A percentile compares a stretch with the other conserved stretches of the same genome.
phyloP scores from a whole-genome alignment of 2,113 vertebrate genomes.

The Calypte anna region DNA sequence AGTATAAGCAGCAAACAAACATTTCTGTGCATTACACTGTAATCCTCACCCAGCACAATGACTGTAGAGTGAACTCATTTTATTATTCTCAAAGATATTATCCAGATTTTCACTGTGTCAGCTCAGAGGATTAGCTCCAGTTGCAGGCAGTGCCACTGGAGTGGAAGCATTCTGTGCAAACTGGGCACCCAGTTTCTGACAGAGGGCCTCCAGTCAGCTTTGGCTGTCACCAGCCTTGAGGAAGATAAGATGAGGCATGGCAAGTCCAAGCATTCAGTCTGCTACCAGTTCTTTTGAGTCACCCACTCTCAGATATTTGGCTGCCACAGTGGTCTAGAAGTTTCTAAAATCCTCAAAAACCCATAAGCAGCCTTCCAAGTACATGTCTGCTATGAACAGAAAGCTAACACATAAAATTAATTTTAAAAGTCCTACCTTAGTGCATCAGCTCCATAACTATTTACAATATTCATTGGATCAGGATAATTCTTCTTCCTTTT shows the following conservation, averaged over 20 bases:
- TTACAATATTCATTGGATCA: constrained; percentile 86
- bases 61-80: not conserved
- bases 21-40: not conserved
- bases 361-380: not conserved
- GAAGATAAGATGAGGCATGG: not conserved
- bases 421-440: constrained; percentile 81
- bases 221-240: not conserved
- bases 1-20: not conserved
- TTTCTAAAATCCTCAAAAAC: not conserved
- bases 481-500: constrained; percentile 99
- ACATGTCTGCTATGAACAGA: not conserved
- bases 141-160: not conserved
- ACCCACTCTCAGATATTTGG: not conserved
- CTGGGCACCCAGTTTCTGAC: not conserved
- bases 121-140: not conserved
- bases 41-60: not conserved
- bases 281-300: not conserved
- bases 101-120: not conserved
- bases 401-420: not conserved
- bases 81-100: not conserved
- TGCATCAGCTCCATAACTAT: constrained; percentile 92
- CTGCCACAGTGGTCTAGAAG: not conserved
- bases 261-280: not conserved
- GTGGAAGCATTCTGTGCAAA: not conserved
- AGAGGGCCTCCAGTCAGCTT: not conserved